phyloP scores from a whole-genome alignment of 2,113 vertebrate species.

The Seriola rivoliana region DNA sequence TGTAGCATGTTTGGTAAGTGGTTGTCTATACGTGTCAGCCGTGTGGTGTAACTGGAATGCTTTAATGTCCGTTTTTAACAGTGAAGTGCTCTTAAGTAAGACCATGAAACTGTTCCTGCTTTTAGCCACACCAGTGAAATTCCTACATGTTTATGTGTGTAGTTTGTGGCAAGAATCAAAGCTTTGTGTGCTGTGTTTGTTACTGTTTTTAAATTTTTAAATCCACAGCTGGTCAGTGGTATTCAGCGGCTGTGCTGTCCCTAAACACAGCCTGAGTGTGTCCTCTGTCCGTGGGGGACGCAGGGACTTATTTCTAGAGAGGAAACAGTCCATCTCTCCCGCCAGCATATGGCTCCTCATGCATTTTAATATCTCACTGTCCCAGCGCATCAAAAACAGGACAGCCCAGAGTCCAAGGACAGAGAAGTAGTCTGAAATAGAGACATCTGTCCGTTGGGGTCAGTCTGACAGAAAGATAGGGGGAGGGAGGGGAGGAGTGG shows the following conservation, averaged over 20 bases:
- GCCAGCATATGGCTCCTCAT: slow-evolving; percentile 74
- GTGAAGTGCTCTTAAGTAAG: neutral
- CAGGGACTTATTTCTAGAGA: slow-evolving; percentile 72
- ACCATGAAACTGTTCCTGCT: slow-evolving; percentile 2
- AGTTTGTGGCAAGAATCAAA: slow-evolving; percentile 20
- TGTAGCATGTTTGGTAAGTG: slow-evolving; percentile 39
- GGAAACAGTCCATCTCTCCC: slow-evolving; percentile 39
- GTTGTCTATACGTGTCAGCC: slow-evolving; percentile 24
- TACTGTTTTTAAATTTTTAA: slow-evolving; percentile 24
- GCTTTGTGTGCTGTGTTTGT: slow-evolving; percentile 13
- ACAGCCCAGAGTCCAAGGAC: slow-evolving; percentile 61
- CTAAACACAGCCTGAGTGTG: slow-evolving; percentile 40
- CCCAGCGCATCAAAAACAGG: slow-evolving; percentile 62
- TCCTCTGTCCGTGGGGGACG: slow-evolving; percentile 69
- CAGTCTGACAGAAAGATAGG: slow-evolving; percentile 42
- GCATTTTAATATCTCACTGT: slow-evolving; percentile 79
- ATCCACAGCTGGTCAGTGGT: slow-evolving; percentile 53
- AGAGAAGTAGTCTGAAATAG: slow-evolving; percentile 62
- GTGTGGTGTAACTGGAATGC: slow-evolving; percentile 53
- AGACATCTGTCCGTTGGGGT: slow-evolving; percentile 72
- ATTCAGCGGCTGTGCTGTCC: slow-evolving; percentile 28
- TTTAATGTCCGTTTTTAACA: slow-evolving; percentile 51
- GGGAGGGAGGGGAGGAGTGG: slow-evolving; percentile 1
- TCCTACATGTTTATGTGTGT: slow-evolving; percentile 21
- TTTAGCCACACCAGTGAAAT: slow-evolving; percentile 10